A percentile compares a stretch with the other conserved stretches of the same genome.
Evolutionary conservation across 2,113 vertebrate genomes (phyloP).

Genomic region (Semnornis frantzii): DNA sequence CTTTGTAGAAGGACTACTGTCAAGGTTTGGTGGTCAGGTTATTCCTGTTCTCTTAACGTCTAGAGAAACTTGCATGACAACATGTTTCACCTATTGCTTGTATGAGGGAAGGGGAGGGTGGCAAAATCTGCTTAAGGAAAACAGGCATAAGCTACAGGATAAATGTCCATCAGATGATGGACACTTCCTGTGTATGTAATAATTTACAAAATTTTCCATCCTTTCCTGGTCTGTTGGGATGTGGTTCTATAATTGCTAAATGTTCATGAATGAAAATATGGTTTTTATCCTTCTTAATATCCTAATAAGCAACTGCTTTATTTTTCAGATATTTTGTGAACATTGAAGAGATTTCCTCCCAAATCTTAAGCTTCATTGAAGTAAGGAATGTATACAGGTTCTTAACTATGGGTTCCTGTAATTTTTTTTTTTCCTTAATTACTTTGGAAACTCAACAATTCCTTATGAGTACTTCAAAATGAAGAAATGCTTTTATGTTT

Average conservation of each 20-base stretch:
- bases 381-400: background rate
- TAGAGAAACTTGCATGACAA: background rate
- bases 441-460: background rate
- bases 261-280: background rate
- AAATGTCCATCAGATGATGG: background rate
- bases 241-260: background rate
- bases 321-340: background rate
- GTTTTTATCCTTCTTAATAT: background rate
- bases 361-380: background rate
- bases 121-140: background rate
- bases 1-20: no score
- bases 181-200: background rate
- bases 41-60: background rate
- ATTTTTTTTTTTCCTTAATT: slow-evolving; percentile 15
- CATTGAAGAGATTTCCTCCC: background rate
- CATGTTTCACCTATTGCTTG: background rate
- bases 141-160: background rate
- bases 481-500: background rate
- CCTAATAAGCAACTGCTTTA: background rate
- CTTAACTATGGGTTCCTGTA: background rate
- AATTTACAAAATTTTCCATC: background rate
- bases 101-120: background rate
- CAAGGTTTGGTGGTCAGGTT: no score
- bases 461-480: background rate
- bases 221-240: background rate